These are phyloP conservation scores for Eufriesea mexicana DNA, from an alignment of 1,140 invertebrate species.

Conservation along the genomic window DNA sequence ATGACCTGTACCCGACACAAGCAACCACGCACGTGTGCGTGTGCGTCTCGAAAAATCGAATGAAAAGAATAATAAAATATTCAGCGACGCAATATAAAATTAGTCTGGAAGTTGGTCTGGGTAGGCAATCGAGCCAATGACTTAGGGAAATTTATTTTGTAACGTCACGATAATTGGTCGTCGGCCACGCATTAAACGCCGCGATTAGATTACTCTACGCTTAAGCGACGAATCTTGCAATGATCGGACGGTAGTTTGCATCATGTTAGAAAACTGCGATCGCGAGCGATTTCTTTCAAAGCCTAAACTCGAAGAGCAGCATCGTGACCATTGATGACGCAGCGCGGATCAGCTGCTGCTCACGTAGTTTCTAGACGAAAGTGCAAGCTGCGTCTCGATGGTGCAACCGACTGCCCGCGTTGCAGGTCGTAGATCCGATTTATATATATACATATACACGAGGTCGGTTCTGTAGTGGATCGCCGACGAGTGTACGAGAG, in stretches of 20 bases:
- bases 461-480: not conserved
- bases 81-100: no score
- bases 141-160: not conserved
- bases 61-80: no score
- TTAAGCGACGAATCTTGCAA: not conserved
- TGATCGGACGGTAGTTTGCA: not conserved
- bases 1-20: not conserved
- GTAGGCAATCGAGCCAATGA: no score
- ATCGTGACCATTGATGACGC: conserved; percentile 34
- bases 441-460: not conserved
- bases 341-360: conserved; percentile 35
- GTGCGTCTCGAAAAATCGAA: not conserved
- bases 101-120: no score
- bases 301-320: not conserved
- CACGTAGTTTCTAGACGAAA: conserved; percentile 26
- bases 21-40: not conserved
- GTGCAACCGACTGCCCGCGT: conserved; percentile 28
- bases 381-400: conserved; percentile 40
- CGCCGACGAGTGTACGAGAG: not conserved
- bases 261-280: not conserved
- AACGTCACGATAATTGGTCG: not conserved
- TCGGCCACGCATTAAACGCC: not conserved
- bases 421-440: conserved; percentile 42
- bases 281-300: not conserved
- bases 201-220: not conserved